Percentiles rank a stretch among this genome's conserved stretches.
phyloP scores from a whole-genome alignment of 2,888 invertebrate species.

The Leptopilina syphax region DNA sequence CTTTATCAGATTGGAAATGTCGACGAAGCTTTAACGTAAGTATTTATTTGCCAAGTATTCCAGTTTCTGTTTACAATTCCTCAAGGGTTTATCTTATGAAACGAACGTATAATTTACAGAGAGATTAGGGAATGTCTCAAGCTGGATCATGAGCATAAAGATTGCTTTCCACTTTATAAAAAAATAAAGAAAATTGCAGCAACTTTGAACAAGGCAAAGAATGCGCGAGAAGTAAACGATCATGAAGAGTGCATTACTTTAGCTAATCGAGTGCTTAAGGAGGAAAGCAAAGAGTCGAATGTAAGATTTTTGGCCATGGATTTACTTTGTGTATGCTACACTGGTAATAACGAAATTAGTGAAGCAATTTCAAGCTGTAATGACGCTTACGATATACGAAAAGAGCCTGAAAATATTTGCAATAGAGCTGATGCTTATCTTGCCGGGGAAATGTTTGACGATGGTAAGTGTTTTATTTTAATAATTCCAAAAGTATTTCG shows the following conservation, averaged over 20 bases:
- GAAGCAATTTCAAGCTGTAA: slow-evolving; percentile 89
- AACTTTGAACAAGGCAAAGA: slow-evolving; percentile 83
- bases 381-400: slow-evolving; percentile 86
- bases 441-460: slow-evolving; percentile 93
- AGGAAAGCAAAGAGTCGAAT: slow-evolving; percentile 84
- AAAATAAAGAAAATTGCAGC: slow-evolving; percentile 96
- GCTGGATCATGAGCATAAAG: slow-evolving; percentile 97
- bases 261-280: slow-evolving; percentile 83
- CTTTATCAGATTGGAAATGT: slow-evolving; percentile 95
- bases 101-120: slow-evolving; percentile 72
- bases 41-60: slow-evolving; percentile 43
- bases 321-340: slow-evolving; percentile 89
- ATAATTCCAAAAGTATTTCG: background rate
- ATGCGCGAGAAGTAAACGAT: slow-evolving; percentile 81
- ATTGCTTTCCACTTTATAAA: slow-evolving; percentile 97
- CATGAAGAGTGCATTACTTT: slow-evolving; percentile 84
- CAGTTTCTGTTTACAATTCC: no score
- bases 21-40: slow-evolving; percentile 90
- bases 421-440: slow-evolving; percentile 96
- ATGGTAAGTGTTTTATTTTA: slow-evolving; percentile 79
- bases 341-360: slow-evolving; percentile 83
- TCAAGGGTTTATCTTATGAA: background rate
- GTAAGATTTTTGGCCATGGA: slow-evolving; percentile 87
- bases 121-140: slow-evolving; percentile 98
- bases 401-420: slow-evolving; percentile 88